Evolutionary conservation across 2,888 invertebrate species (phyloP).

Genomic region (Athetis lepigone): DNA sequence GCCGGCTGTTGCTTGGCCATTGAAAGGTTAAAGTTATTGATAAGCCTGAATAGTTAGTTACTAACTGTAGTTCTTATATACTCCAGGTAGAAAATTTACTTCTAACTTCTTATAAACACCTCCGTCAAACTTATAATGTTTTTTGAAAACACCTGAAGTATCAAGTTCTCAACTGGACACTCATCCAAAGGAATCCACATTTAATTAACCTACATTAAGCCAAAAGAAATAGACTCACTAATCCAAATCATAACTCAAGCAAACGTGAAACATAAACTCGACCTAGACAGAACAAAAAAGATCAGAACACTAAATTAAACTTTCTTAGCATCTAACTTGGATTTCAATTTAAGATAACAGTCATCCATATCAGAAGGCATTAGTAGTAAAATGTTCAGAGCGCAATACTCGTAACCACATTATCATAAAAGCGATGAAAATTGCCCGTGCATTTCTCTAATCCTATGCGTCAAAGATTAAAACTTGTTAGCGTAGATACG

Average conservation of each 20-base stretch:
- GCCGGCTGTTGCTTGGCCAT: too few species aligned
- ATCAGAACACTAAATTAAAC: conserved; percentile 55
- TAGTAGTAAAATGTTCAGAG: conserved; percentile 73
- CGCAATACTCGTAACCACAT: conserved; percentile 82
- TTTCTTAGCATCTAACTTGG: conserved; percentile 52
- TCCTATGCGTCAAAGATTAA: conserved; percentile 76
- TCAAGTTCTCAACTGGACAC: too few species aligned
- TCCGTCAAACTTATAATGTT: neutral
- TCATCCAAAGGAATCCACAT: neutral
- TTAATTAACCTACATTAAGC: neutral
- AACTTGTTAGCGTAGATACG: conserved; percentile 50
- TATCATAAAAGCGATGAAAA: conserved; percentile 84
- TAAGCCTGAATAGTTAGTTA: too few species aligned
- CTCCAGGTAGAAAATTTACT: too few species aligned
- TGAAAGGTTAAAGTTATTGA: too few species aligned
- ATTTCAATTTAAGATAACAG: conserved; percentile 76
- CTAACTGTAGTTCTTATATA: too few species aligned
- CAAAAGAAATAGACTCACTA: neutral
- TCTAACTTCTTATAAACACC: too few species aligned
- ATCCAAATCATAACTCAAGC: conserved; percentile 12
- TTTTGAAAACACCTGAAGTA: neutral
- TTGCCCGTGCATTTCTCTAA: conserved; percentile 81
- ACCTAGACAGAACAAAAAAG: conserved; percentile 39
- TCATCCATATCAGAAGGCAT: conserved; percentile 72
- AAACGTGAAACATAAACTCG: conserved; percentile 13